Percentiles rank a stretch among this genome's conserved stretches.
These are phyloP conservation scores for Phyllostomus hastatus DNA, from an alignment of 2,113 vertebrate genomes.

Conservation along the genomic window DNA sequence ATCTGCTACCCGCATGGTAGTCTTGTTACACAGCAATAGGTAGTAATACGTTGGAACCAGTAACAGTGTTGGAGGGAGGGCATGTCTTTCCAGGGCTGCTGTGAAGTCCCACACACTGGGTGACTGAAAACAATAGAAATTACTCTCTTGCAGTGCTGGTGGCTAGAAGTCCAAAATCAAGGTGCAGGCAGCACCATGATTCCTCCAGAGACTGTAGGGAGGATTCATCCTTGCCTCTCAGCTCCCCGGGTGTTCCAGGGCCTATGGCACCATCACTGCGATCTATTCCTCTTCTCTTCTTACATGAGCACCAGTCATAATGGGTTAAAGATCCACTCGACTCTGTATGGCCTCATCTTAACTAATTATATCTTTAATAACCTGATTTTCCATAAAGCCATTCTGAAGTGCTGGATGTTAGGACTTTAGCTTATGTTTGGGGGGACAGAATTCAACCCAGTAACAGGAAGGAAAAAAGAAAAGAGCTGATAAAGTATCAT, in stretches of 20 bases:
- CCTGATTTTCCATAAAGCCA: neutral
- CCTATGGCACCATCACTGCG: neutral
- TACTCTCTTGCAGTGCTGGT: neutral
- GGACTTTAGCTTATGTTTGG: neutral
- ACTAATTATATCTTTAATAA: neutral
- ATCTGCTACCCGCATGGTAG: neutral
- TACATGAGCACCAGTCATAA: rapidly evolving
- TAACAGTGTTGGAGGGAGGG: neutral
- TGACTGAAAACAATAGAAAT: neutral
- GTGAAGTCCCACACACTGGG: neutral
- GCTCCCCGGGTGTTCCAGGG: neutral
- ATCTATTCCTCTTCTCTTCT: neutral
- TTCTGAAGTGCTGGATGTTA: neutral
- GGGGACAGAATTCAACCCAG: neutral
- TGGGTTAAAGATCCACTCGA: neutral
- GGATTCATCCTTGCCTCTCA: neutral
- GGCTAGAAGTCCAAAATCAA: neutral
- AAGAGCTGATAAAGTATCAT: neutral
- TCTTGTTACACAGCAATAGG: neutral
- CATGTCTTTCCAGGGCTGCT: neutral
- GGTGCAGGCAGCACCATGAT: neutral
- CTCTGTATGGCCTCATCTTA: neutral
- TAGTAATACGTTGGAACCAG: neutral
- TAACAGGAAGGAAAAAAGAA: neutral
- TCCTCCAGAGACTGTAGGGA: neutral